Evolutionary conservation across 1,140 invertebrate genomes (phyloP).

Genomic region (Sycobia sp.): DNA sequence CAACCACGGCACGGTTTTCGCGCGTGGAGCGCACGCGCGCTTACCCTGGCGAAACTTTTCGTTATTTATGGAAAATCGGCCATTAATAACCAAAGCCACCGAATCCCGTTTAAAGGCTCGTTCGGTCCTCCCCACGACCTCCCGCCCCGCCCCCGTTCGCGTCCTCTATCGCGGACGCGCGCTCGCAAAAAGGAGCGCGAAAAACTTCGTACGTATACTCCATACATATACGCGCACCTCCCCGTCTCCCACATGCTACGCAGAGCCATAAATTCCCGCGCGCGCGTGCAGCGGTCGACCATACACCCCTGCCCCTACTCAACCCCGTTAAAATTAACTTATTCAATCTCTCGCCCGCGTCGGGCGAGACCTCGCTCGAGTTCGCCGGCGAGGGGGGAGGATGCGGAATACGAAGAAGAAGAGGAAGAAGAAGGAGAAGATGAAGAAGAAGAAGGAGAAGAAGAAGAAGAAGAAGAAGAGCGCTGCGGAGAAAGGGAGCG

Average conservation of each 20-base stretch:
- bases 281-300: neutral
- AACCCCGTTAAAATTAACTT: constrained; percentile 44
- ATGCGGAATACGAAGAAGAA: constrained; percentile 8
- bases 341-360: constrained; percentile 47
- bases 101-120: constrained; percentile 20
- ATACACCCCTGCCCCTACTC: neutral
- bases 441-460: too few relatives aligned
- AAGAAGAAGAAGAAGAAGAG: too few relatives aligned
- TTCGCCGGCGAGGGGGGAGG: constrained; percentile 35
- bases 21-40: neutral
- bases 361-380: constrained; percentile 22
- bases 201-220: too few relatives aligned
- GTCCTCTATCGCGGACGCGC: neutral
- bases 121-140: too few relatives aligned
- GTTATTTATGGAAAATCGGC: constrained; percentile 30
- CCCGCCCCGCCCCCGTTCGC: too few relatives aligned
- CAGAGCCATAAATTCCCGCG: constrained; percentile 43
- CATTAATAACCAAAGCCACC: constrained; percentile 21
- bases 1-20: too few relatives aligned
- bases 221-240: too few relatives aligned
- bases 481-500: too few relatives aligned
- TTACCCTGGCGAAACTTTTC: constrained; percentile 1
- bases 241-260: too few relatives aligned
- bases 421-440: too few relatives aligned
- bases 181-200: constrained; percentile 17